Percentiles rank a stretch among this genome's conserved stretches.
Evolutionary conservation across 2,888 invertebrate genomes (phyloP).

Genomic region (Drosophila histrio): DNA sequence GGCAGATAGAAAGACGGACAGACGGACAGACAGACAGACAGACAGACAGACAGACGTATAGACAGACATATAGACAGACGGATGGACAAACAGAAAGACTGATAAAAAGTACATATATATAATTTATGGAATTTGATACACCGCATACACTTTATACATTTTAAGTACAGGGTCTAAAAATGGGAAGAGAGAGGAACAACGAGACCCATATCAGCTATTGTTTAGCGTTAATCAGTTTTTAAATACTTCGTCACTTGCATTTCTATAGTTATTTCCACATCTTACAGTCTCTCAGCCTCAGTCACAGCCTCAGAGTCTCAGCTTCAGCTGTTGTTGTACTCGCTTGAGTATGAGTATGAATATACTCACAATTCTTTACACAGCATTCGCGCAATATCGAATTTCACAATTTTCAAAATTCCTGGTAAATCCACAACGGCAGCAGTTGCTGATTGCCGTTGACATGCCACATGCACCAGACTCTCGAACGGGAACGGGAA

Average conservation of each 20-base stretch:
- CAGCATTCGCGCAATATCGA: conserved; percentile 61
- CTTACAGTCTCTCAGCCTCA: conserved; percentile 12
- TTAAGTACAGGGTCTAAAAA: not conserved
- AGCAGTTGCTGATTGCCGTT: conserved; percentile 51
- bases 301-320: conserved; percentile 8
- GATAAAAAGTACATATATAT: too few relatives aligned
- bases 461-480: conserved; percentile 40
- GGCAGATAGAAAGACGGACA: too few relatives aligned
- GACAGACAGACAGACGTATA: too few relatives aligned
- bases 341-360: conserved; percentile 1
- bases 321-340: conserved; percentile 23
- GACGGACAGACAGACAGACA: too few relatives aligned
- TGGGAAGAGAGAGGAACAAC: not conserved
- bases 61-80: too few relatives aligned
- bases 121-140: not conserved
- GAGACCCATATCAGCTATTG: conserved; percentile 75
- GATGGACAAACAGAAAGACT: too few relatives aligned
- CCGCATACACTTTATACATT: too few relatives aligned
- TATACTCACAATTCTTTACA: conserved; percentile 48
- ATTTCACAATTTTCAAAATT: conserved; percentile 60
- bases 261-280: conserved; percentile 44
- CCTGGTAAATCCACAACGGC: conserved; percentile 55
- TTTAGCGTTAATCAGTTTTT: conserved; percentile 74
- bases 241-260: conserved; percentile 77
- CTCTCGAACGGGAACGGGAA: conserved; percentile 2